Evolutionary conservation across 2,888 invertebrate genomes (phyloP).

Genomic region (Agriopis marginaria): DNA sequence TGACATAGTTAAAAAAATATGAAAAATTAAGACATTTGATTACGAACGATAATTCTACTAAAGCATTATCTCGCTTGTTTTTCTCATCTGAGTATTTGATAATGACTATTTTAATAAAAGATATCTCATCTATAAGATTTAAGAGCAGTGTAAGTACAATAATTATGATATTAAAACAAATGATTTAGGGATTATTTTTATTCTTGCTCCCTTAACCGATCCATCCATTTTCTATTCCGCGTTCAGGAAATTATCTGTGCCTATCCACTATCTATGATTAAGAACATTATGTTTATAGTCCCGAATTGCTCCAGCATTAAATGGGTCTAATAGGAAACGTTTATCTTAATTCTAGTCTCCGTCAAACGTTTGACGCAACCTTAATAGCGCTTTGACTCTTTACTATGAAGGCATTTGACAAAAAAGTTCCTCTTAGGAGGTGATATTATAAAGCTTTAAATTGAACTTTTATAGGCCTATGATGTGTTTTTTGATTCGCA

Average conservation of each 20-base stretch:
- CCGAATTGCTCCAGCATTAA: slow-evolving; percentile 78
- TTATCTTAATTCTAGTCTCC: slow-evolving; percentile 81
- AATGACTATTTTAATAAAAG: no score
- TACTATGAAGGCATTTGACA: slow-evolving; percentile 35
- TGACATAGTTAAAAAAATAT: no score
- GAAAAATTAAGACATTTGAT: no score
- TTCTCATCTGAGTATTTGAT: no score
- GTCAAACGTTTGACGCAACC: slow-evolving; percentile 79
- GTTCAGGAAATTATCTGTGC: slow-evolving; percentile 59
- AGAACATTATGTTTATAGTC: slow-evolving; percentile 82
- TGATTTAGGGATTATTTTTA: not conserved
- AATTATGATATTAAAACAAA: no score
- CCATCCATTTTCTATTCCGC: slow-evolving; percentile 54
- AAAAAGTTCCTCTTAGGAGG: slow-evolving; percentile 31
- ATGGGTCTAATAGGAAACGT: slow-evolving; percentile 80
- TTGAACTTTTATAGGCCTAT: slow-evolving; percentile 9
- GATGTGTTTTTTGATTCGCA: slow-evolving; percentile 5
- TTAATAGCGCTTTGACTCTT: slow-evolving; percentile 61
- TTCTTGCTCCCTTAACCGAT: slow-evolving; percentile 11
- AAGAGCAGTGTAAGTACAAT: no score
- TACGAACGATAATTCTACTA: no score
- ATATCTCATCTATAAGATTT: no score
- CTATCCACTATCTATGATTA: slow-evolving; percentile 72
- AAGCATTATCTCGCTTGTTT: no score
- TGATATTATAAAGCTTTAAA: slow-evolving; percentile 49